A percentile compares a stretch with the other conserved stretches of the same genome.
These are phyloP conservation scores for Alcedo quadribrachys DNA, from an alignment of 2,797 vertebrate species.

Conservation along the genomic window DNA sequence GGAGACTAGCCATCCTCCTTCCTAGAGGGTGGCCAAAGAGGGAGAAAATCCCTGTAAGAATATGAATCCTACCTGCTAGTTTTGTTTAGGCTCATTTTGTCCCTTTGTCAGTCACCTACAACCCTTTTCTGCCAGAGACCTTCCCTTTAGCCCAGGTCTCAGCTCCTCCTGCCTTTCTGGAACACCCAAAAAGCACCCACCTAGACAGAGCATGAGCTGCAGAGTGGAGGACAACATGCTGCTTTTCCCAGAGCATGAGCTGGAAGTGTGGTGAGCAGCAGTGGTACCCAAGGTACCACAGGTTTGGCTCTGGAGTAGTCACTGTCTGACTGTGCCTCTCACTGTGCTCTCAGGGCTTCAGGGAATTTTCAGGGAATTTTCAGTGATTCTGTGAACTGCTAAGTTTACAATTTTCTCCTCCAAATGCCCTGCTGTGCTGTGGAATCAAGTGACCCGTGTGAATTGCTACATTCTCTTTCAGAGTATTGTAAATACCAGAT, in stretches of 20 bases:
- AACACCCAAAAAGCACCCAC: background rate
- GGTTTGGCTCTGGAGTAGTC: background rate
- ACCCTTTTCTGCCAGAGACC: background rate
- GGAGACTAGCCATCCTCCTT: background rate
- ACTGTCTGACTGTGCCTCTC: background rate
- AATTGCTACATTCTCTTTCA: background rate
- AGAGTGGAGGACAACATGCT: background rate
- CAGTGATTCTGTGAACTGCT: background rate
- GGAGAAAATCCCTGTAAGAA: background rate
- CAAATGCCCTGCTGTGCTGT: background rate
- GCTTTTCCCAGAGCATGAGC: background rate
- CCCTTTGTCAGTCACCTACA: background rate
- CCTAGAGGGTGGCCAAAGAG: background rate
- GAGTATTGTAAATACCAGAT: background rate
- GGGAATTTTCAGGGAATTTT: background rate
- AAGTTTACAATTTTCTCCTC: background rate
- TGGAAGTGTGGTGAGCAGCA: background rate
- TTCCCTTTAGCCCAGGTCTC: background rate
- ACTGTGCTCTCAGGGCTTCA: background rate
- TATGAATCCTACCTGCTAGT: background rate
- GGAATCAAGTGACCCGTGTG: background rate
- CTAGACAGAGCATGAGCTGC: background rate
- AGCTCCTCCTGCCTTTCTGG: background rate
- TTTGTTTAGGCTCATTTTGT: background rate
- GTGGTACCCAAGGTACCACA: background rate